Percentiles rank a stretch among this genome's conserved stretches.
Evolutionary conservation across 2,797 vertebrate genomes (phyloP).

Genomic region (Scarus forsteni): DNA sequence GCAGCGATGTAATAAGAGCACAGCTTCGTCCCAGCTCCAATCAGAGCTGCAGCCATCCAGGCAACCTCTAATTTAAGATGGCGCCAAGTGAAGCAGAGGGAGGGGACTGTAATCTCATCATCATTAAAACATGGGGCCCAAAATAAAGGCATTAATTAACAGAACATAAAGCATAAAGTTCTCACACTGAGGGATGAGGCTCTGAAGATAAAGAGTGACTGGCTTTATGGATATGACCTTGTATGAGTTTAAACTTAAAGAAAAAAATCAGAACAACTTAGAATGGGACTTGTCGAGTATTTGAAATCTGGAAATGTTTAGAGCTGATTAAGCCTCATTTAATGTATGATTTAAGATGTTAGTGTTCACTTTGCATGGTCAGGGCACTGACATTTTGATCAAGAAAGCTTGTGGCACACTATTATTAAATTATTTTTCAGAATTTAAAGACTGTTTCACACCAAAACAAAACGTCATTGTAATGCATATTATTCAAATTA

Average conservation of each 20-base stretch:
- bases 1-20: conserved; percentile 40
- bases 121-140: conserved; percentile 35
- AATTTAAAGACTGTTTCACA: no score
- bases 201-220: conserved; percentile 23
- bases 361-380: conserved; percentile 20
- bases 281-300: conserved; percentile 2
- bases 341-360: conserved; percentile 15
- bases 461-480: no score
- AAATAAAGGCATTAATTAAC: conserved; percentile 40
- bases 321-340: background rate
- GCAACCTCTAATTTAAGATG: conserved; percentile 53
- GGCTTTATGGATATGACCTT: conserved; percentile 21
- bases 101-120: conserved; percentile 34
- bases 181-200: conserved; percentile 9
- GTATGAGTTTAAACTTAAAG: conserved; percentile 23
- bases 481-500: no score
- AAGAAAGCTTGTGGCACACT: no score
- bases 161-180: conserved; percentile 28
- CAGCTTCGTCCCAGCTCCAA: conserved; percentile 35
- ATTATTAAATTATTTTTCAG: no score
- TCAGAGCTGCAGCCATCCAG: conserved; percentile 35
- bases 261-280: conserved; percentile 11
- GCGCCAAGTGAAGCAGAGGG: conserved; percentile 35
- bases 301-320: conserved; percentile 12
- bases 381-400: no score